Evolutionary conservation across 1,140 invertebrate species (phyloP).

Genomic region (Hylaeus volcanicus): DNA sequence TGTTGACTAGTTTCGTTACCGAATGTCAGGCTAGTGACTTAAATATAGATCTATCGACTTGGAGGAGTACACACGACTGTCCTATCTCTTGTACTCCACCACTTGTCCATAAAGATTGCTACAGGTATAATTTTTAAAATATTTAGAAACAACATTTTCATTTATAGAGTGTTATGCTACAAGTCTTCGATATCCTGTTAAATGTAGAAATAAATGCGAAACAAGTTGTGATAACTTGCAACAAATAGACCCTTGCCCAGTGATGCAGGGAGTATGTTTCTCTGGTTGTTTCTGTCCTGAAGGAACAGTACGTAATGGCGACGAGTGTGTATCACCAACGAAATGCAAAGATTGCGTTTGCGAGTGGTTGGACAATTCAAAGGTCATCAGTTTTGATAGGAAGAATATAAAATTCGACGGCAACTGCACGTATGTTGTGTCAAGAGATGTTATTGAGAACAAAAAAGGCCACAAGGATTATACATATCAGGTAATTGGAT

Average conservation of each 20-base stretch:
- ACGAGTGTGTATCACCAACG: conserved; percentile 85
- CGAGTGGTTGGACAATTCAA: conserved; percentile 85
- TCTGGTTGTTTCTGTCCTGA: conserved; percentile 92
- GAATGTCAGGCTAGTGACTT: conserved; percentile 85
- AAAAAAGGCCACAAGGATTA: conserved; percentile 76
- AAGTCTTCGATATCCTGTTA: not conserved
- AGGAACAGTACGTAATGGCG: conserved; percentile 86
- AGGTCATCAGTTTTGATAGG: conserved; percentile 88
- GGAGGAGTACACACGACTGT: conserved; percentile 87
- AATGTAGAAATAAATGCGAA: conserved; percentile 83
- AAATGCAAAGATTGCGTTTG: conserved; percentile 90
- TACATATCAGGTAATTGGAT: conserved; percentile 83
- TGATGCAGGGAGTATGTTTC: conserved; percentile 85
- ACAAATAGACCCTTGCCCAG: conserved; percentile 83
- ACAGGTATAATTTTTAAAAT: conserved; percentile 76
- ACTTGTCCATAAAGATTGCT: conserved; percentile 90
- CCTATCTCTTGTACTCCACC: conserved; percentile 86
- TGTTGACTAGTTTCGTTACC: conserved; percentile 85
- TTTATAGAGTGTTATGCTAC: not conserved
- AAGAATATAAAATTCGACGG: conserved; percentile 86
- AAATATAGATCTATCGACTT: conserved; percentile 83
- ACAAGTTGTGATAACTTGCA: conserved; percentile 85
- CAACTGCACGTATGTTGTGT: conserved; percentile 90
- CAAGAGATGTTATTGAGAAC: conserved; percentile 81
- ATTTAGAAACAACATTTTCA: not conserved